Percentiles rank a stretch among this genome's conserved stretches.
These are phyloP conservation scores for Drosophila subquinaria DNA, from an alignment of 2,888 invertebrate genomes.

Conservation along the genomic window DNA sequence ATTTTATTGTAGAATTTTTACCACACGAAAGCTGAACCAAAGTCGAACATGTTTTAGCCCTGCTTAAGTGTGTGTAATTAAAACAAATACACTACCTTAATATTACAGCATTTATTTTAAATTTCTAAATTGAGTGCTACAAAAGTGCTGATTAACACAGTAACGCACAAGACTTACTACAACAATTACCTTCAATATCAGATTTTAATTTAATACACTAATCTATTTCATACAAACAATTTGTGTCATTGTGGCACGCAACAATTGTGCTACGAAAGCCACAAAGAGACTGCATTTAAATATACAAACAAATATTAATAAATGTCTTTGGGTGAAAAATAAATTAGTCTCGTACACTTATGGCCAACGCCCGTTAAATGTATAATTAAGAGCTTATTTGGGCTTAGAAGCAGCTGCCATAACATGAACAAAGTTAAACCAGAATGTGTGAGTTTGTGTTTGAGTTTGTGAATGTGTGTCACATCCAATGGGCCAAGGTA, in stretches of 20 bases:
- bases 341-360: slow-evolving; percentile 1
- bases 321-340: slow-evolving; percentile 13
- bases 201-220: background rate
- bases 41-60: background rate
- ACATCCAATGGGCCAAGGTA: slow-evolving; percentile 48
- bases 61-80: background rate
- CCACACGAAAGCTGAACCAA: background rate
- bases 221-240: background rate
- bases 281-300: slow-evolving; percentile 7
- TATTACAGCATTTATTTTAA: no score
- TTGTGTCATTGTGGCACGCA: background rate
- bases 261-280: background rate
- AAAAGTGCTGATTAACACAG: background rate
- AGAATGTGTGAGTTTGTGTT: slow-evolving; percentile 5
- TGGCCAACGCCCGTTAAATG: slow-evolving; percentile 1
- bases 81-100: no score
- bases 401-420: slow-evolving; percentile 10
- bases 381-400: slow-evolving; percentile 16
- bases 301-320: slow-evolving; percentile 5
- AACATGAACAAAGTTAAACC: slow-evolving; percentile 6
- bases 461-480: background rate
- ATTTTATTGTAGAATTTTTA: background rate
- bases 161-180: background rate
- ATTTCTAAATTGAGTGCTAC: background rate
- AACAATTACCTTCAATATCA: background rate